Conservation (phyloP, 1,140 invertebrate species). For the Parasteatoda tepidariorum region DNA sequence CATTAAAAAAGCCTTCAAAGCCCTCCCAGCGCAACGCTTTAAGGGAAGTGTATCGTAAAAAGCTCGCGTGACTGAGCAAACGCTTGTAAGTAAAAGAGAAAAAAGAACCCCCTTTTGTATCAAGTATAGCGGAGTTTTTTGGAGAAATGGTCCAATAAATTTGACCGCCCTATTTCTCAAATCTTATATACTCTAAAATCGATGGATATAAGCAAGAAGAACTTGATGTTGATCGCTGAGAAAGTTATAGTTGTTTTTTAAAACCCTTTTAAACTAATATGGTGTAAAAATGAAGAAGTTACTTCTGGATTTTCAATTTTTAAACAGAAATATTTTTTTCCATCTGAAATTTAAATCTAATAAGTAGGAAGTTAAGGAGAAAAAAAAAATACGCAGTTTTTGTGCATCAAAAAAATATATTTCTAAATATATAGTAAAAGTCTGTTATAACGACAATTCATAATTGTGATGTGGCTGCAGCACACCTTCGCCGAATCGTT, state of each 20-base stretch:
- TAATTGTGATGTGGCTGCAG: no score
- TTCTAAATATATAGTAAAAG: no score
- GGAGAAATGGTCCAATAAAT: conserved; percentile 48
- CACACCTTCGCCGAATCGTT: no score
- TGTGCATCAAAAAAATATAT: neutral
- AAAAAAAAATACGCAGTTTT: neutral
- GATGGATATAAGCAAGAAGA: conserved; percentile 10
- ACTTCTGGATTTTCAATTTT: neutral
- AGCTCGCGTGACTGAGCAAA: conserved; percentile 37
- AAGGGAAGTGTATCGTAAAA: conserved; percentile 33
- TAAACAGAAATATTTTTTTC: neutral
- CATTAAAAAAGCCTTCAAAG: conserved; percentile 20
- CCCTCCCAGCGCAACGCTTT: neutral
- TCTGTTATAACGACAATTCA: no score
- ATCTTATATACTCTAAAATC: conserved; percentile 29
- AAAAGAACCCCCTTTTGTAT: conserved; percentile 14
- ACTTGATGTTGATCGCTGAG: neutral
- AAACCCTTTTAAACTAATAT: neutral
- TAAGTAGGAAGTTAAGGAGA: no score
- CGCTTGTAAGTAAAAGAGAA: conserved; percentile 9
- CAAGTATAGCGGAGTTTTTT: conserved; percentile 42
- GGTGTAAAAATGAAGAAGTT: neutral
- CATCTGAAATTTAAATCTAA: neutral
- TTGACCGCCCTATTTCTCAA: conserved; percentile 43
- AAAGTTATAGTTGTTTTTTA: neutral